A percentile compares a stretch with the other conserved stretches of the same genome.
Evolutionary conservation across 2,888 invertebrate species (phyloP).

Genomic region (Xanthorhoe designata): DNA sequence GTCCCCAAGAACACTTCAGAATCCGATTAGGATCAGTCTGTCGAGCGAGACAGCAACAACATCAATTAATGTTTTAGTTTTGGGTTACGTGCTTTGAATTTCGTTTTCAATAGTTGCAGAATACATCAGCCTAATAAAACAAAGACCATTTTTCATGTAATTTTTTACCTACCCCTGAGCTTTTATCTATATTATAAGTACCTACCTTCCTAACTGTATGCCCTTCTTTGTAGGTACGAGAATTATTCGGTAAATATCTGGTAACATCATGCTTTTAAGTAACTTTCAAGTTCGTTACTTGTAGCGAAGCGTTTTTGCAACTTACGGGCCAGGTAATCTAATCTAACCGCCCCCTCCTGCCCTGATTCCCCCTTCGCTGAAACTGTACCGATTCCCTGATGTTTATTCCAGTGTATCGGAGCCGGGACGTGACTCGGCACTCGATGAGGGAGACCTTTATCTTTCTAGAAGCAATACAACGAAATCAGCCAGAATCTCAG

Average conservation of each 20-base stretch:
- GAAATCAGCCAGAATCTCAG: too few species aligned
- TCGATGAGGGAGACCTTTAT: slow-evolving; percentile 24
- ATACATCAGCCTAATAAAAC: not conserved
- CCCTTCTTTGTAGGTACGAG: too few species aligned
- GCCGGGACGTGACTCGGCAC: slow-evolving; percentile 54
- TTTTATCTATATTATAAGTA: too few species aligned
- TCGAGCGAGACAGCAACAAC: not conserved
- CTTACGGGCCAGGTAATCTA: slow-evolving; percentile 81
- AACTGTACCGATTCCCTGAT: slow-evolving; percentile 67
- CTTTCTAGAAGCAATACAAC: not conserved
- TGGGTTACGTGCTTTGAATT: not conserved
- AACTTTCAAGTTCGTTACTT: slow-evolving; percentile 57
- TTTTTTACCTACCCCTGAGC: too few species aligned
- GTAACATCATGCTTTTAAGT: not conserved
- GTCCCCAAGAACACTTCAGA: too few species aligned
- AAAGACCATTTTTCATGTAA: not conserved
- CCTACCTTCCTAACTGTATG: too few species aligned
- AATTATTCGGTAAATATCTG: too few species aligned
- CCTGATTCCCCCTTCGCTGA: slow-evolving; percentile 39
- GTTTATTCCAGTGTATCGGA: slow-evolving; percentile 77
- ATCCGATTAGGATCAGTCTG: too few species aligned
- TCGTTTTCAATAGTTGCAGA: too few species aligned
- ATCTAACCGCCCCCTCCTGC: slow-evolving; percentile 52
- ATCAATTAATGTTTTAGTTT: not conserved
- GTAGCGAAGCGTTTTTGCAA: slow-evolving; percentile 83